Base-by-base conservation (phyloP, 35 echinoderm and acorn worm species). In the Heliocidaris tuberculata region DNA sequence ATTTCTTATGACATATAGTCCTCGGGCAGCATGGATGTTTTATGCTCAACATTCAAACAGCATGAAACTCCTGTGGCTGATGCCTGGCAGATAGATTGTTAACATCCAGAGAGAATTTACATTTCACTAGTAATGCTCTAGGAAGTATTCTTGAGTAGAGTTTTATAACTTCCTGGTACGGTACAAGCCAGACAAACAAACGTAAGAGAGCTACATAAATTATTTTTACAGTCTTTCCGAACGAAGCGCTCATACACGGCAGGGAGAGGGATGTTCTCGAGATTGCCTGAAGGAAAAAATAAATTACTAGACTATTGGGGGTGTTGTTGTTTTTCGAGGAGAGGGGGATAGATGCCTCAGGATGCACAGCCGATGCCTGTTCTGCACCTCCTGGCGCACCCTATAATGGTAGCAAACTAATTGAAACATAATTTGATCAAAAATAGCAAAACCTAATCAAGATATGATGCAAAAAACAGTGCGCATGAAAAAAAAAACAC, bases 351-450 rank as follows among this genome's bases (percentile, higher is more conserved):
- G 7, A n/a, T n/a, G 65, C 65, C 27, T 24, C 21, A n/a, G 65
- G 65, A n/a, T 0, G 6, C 31, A 3, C 3, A 30, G 87, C 31
- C 5, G 12, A 47, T 27, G 32, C 30, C 7, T 47, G 31, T 89
- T 32, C 4, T 89, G 12, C 47, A 48, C 87, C 87, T 47, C 47
- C 30, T 89, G 87, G 31, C 13, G 32, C 15, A 89, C 16, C 87
- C 31, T 15, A 30, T 35, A 42, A 42, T 89, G 31, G 31, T 27
- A 32, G 47, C 19, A 32, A 47, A 48, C 31, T 89, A 89, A 89
- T 89, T 89, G 87, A 89, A 89, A 89, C 30, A 47, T 89, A 89
- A 89, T 48, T 89, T 48, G 47, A 89, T 89, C 47, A 32, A 47
- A 32, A 32, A 8, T 42, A 48, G 29, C 7, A 9, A 89, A 89